Percentiles rank a stretch among this genome's conserved stretches.
These are phyloP conservation scores for Meandrina meandrites DNA, from an alignment of 92 coral and sea anemone species.

Conservation along the genomic window DNA sequence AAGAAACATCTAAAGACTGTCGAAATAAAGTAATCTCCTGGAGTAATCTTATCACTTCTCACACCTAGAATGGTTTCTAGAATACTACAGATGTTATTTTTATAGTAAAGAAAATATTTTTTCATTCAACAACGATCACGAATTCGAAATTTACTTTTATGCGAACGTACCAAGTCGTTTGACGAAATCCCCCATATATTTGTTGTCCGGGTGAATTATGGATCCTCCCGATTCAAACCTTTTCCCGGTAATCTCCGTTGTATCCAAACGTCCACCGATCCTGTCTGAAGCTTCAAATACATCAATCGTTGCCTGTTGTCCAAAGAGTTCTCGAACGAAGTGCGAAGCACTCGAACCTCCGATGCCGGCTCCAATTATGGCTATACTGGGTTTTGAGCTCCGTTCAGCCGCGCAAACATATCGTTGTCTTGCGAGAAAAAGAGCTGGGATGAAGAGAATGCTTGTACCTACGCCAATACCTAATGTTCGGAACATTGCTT, in stretches of 20 bases:
- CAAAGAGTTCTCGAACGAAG: conserved; percentile 84
- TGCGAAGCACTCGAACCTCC: conserved; percentile 86
- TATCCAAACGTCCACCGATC: conserved; percentile 89
- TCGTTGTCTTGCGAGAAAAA: conserved; percentile 50
- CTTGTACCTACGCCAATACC: conserved; percentile 66
- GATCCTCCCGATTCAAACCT: conserved; percentile 90
- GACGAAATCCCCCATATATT: conserved; percentile 82
- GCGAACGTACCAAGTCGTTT: conserved; percentile 70
- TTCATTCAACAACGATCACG: neutral
- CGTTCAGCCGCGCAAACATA: conserved; percentile 49
- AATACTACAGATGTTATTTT: neutral
- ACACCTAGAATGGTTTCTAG: neutral
- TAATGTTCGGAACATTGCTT: conserved; percentile 23
- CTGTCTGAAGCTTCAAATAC: conserved; percentile 84
- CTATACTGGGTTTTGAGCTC: conserved; percentile 51
- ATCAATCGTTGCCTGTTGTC: conserved; percentile 76
- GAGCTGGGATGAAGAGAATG: conserved; percentile 61
- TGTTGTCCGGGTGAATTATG: conserved; percentile 82
- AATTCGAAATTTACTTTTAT: no score
- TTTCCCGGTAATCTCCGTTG: conserved; percentile 81
- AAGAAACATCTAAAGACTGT: no score
- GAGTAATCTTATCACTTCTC: neutral
- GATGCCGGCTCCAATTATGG: conserved; percentile 87
- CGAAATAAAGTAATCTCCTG: no score
- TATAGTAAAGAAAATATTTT: neutral